Base-by-base conservation (phyloP, 2,113 vertebrate genomes). In the Perca fluviatilis region DNA sequence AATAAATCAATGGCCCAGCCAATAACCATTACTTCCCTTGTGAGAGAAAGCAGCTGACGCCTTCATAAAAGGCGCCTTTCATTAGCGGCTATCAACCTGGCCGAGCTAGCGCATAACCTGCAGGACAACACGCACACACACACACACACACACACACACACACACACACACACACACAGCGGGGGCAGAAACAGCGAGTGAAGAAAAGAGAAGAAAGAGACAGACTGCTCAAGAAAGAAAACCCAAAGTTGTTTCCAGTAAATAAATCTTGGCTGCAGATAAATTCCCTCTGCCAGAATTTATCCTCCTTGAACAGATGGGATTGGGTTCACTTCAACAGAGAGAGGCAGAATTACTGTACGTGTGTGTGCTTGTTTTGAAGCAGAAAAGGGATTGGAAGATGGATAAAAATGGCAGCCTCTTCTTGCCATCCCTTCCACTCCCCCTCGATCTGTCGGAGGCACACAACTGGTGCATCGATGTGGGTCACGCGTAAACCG, bases 31-130 rank as follows among this genome's bases (percentile, higher is more conserved):
- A 91, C 86, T 93, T 85, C 33, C 73, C 58, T 75, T 51, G 66
- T 65, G 91, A 89, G 79, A 80, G 70, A 89, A 88, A 90, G 88
- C 91, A 84, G 91, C 90, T 85, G 88, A 94, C 84, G 60, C 88
- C 84, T 93, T 91, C 91, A 87, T 93, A 91, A 93, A 93, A 91
- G 73, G 89, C 57, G 0, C 74, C 86, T 72, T 86, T 91, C 92
- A 91, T 92, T 93, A 88, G 91, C 5, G 7, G 53, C 83, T 82
- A 91, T 94, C 83, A 90, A 93, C 86, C 85, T 40, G 88, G 83
- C 72, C 25, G 13, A 64, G 84, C 76, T 3, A 3, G 64, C 50
- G 18, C 6, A 64, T 63, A 88, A 67, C 66, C 87, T 30, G 76
- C n/a, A 50, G 90, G 79, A 89, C 64, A 64, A 63, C 81, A 74